Percentiles rank a stretch among this genome's conserved stretches.
Evolutionary conservation across 2,113 vertebrate genomes (phyloP).

Genomic region (Monopterus albus): DNA sequence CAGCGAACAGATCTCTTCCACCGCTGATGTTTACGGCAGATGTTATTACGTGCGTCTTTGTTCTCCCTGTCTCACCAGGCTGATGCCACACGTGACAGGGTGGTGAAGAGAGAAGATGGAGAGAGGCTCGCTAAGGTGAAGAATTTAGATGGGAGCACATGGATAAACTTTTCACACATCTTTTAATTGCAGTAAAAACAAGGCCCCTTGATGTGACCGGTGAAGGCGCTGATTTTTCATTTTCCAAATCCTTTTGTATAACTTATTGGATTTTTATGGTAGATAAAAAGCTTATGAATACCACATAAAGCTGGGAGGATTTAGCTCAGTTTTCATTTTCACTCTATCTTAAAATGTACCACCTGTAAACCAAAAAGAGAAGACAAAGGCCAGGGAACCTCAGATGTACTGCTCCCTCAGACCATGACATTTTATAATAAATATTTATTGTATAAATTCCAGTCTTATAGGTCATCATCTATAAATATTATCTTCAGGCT

Average conservation of each 20-base stretch:
- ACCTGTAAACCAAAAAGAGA: conserved; percentile 21
- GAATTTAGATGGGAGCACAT: background rate
- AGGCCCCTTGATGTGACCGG: background rate
- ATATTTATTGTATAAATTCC: background rate
- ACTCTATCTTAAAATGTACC: conserved; percentile 10
- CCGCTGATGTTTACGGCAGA: background rate
- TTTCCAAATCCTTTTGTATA: conserved; percentile 3
- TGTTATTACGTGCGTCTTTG: background rate
- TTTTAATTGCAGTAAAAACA: background rate
- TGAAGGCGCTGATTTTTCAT: background rate
- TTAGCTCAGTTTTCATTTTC: conserved; percentile 15
- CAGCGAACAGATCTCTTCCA: background rate
- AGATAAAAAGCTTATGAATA: conserved; percentile 19
- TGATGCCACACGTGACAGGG: conserved; percentile 90
- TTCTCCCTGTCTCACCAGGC: conserved; percentile 79
- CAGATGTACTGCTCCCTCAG: background rate
- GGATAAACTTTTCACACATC: background rate
- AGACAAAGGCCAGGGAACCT: background rate
- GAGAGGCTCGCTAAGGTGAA: conserved; percentile 93
- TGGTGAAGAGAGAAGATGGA: conserved; percentile 92
- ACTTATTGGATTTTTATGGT: conserved; percentile 11
- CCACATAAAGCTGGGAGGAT: conserved; percentile 15
- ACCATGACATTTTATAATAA: background rate
- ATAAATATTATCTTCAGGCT: no score
- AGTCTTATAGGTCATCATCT: background rate